Evolutionary conservation across 1,140 invertebrate genomes (phyloP), one percentile per base, ranked within the genome.

Genomic region (Caenorhabditis briggsae): DNA sequence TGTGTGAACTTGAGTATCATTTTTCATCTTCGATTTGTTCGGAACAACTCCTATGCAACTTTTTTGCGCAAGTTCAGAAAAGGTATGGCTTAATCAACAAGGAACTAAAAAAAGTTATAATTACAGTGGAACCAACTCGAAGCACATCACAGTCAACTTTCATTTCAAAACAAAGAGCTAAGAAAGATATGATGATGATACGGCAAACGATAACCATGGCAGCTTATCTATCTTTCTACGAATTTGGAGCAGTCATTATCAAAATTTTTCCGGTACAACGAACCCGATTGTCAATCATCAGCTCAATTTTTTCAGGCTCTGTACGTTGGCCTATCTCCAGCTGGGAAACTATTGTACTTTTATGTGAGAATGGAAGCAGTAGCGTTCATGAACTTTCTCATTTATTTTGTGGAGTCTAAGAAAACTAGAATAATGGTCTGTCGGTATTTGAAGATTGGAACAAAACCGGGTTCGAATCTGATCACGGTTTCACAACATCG

Each of bases 261-360:
- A 70, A 20, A 70, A n/a, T 46, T 46, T 70, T 70, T 46, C 64
- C 64, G 64, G 64, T 70, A 70, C 20, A 61, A 25, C 12, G 2
- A 2, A 8, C 23, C 2, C 6, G 25, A 33, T 33, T 1, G 23
- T 33, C 3, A 11, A 20, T 25, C 9, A 18, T 25, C 23, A 58
- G n/a, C 2, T 20, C 9, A 53, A 53, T 5, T 20, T 58, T 58
- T n/a, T 25, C 59, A 61, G 59, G 23, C 11, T 8, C 23, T 61
- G 3, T 61, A 61, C 59, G 8, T 61, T 8, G 59, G 23, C 3
- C 23, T 61, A 2, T 33, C 59, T 25, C 23, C 8, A 33, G 25
- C 23, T 12, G 59, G 59, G 25, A 61, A 61, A 11, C 20, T 25
- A 25, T 9, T 25, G 23, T 61, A 61, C 14, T 61, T 61, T 12